Percentiles rank a stretch among this genome's conserved stretches.
Conservation (phyloP, 2,888 invertebrate genomes). For the Mythimna ferrago region DNA sequence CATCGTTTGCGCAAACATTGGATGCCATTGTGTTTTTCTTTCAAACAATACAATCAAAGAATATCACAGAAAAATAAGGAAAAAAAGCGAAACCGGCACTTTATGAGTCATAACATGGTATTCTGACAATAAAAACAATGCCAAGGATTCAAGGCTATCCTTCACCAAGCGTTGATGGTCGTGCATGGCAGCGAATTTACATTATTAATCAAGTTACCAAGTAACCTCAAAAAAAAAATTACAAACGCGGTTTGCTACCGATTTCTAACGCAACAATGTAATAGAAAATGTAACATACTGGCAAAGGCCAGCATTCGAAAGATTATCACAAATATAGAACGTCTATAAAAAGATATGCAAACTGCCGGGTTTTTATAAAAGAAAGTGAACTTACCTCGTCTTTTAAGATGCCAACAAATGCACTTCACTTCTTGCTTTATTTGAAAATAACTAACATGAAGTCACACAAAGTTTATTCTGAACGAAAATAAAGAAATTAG, state of each 20-base stretch:
- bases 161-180: slow-evolving; percentile 8
- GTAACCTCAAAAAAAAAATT: slow-evolving; percentile 49
- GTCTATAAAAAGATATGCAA: slow-evolving; percentile 58
- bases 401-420: not conserved
- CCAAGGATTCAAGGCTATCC: slow-evolving; percentile 14
- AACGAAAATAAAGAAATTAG: slow-evolving; percentile 34
- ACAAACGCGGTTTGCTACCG: not conserved
- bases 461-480: slow-evolving; percentile 12
- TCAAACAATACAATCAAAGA: not conserved
- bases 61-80: not conserved
- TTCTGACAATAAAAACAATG: slow-evolving; percentile 19
- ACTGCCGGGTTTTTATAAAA: slow-evolving; percentile 33
- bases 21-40: slow-evolving; percentile 1
- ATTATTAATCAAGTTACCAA: not conserved
- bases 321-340: slow-evolving; percentile 46
- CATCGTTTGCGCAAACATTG: not conserved
- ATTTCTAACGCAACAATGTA: slow-evolving; percentile 23
- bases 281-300: slow-evolving; percentile 1
- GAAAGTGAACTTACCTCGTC: slow-evolving; percentile 43
- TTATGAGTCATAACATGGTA: not conserved
- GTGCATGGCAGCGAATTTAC: slow-evolving; percentile 9
- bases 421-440: slow-evolving; percentile 14
- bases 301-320: slow-evolving; percentile 24
- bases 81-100: slow-evolving; percentile 6
- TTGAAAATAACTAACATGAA: slow-evolving; percentile 16